Conservation (phyloP, 2,797 vertebrate genomes). For the Chelon labrosus region DNA sequence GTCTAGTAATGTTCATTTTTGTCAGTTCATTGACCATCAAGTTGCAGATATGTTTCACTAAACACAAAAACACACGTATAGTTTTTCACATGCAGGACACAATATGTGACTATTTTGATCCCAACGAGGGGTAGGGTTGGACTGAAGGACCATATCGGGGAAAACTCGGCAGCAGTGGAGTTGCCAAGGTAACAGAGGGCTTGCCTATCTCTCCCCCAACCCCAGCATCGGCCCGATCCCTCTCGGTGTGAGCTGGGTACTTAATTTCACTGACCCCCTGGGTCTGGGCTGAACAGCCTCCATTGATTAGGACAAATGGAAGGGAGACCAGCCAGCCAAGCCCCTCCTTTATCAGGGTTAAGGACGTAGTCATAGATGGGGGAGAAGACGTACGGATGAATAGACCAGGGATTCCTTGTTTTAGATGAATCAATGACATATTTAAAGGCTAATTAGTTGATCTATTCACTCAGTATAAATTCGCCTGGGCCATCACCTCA, state of each 20-base stretch:
- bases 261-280: slow-evolving; percentile 86
- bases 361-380: slow-evolving; percentile 74
- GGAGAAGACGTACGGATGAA: slow-evolving; percentile 65
- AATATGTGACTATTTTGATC: slow-evolving; percentile 20
- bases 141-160: slow-evolving; percentile 41
- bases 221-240: slow-evolving; percentile 57
- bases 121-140: slow-evolving; percentile 30
- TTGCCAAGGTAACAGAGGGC: slow-evolving; percentile 72
- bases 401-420: slow-evolving; percentile 67
- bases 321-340: slow-evolving; percentile 69
- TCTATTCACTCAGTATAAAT: slow-evolving; percentile 70
- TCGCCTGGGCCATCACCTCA: slow-evolving; percentile 69
- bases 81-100: background rate
- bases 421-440: slow-evolving; percentile 80
- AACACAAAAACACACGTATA: background rate
- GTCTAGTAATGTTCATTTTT: slow-evolving; percentile 3
- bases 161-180: slow-evolving; percentile 41
- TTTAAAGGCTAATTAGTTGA: slow-evolving; percentile 85
- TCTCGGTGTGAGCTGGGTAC: slow-evolving; percentile 78
- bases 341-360: slow-evolving; percentile 82
- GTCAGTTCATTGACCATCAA: slow-evolving; percentile 5
- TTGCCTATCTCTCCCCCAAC: slow-evolving; percentile 52
- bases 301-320: slow-evolving; percentile 88
- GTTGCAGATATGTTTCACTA: background rate
- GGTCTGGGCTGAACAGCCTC: slow-evolving; percentile 84